Evolutionary conservation across 2,888 invertebrate species (phyloP).

Genomic region (Luperina testacea): DNA sequence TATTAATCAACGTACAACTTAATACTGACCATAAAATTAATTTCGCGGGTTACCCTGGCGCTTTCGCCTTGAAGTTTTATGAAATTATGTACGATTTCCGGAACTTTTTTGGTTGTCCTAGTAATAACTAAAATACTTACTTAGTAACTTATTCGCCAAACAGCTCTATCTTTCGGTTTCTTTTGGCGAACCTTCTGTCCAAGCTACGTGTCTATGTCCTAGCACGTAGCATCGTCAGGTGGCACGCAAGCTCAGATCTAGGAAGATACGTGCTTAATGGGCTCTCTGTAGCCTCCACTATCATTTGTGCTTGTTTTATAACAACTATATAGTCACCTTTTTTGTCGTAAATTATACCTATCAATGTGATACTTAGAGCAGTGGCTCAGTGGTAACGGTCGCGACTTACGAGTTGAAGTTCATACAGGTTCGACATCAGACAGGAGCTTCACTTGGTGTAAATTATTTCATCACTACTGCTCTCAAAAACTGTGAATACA

Average conservation of each 20-base stretch:
- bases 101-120: neutral
- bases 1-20: no score
- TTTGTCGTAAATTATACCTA: neutral
- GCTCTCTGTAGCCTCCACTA: conserved; percentile 28
- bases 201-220: neutral
- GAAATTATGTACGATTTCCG: neutral
- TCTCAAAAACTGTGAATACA: neutral
- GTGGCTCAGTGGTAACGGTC: neutral
- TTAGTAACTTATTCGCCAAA: neutral
- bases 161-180: no score
- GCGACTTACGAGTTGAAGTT: neutral
- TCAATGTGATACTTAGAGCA: neutral
- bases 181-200: conserved; percentile 24
- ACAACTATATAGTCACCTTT: neutral
- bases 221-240: conserved; percentile 43
- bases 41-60: no score
- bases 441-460: neutral
- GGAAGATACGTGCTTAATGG: conserved; percentile 44
- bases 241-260: conserved; percentile 58
- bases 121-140: no score
- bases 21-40: no score
- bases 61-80: no score
- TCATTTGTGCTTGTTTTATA: conserved; percentile 33
- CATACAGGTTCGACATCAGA: neutral
- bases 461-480: neutral